phyloP scores from a whole-genome alignment of 2,797 vertebrate species.

The Clarias platycephalus region DNA sequence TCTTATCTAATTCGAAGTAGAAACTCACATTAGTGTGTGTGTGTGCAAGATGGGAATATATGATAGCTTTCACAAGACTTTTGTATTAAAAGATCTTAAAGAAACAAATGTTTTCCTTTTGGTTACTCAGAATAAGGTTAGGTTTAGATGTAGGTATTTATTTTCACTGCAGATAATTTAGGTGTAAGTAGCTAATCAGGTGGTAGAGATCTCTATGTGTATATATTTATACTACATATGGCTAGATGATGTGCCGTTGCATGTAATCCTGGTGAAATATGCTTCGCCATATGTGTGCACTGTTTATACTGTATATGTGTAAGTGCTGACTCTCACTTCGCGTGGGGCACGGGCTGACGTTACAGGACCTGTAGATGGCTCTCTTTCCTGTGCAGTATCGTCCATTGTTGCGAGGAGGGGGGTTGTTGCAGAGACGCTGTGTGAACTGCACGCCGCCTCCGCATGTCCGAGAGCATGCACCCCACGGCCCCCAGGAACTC shows the following conservation, averaged over 20 bases:
- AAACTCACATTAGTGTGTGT: background rate
- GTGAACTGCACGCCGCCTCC: conserved; percentile 94
- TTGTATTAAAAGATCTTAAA: background rate
- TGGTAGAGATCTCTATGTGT: background rate
- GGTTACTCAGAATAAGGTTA: too few relatives aligned
- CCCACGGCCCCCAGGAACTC: conserved; percentile 97
- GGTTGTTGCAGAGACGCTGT: conserved; percentile 95
- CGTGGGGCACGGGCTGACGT: conserved; percentile 75
- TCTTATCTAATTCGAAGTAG: conserved; percentile 76
- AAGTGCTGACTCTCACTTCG: conserved; percentile 75
- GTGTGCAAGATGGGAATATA: background rate
- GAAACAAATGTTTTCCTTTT: background rate
- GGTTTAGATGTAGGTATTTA: background rate
- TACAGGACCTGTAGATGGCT: conserved; percentile 92
- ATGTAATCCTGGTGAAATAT: background rate
- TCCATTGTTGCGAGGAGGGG: conserved; percentile 90
- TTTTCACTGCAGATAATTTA: background rate
- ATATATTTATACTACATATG: background rate
- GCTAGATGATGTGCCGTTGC: background rate
- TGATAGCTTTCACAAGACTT: background rate
- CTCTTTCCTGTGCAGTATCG: conserved; percentile 95
- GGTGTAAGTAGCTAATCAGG: background rate
- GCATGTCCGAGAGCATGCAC: conserved; percentile 88
- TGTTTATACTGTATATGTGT: background rate
- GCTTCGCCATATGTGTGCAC: background rate